Evolutionary conservation across 1,140 invertebrate genomes (phyloP).

Genomic region (Anoplolepis gracilipes): DNA sequence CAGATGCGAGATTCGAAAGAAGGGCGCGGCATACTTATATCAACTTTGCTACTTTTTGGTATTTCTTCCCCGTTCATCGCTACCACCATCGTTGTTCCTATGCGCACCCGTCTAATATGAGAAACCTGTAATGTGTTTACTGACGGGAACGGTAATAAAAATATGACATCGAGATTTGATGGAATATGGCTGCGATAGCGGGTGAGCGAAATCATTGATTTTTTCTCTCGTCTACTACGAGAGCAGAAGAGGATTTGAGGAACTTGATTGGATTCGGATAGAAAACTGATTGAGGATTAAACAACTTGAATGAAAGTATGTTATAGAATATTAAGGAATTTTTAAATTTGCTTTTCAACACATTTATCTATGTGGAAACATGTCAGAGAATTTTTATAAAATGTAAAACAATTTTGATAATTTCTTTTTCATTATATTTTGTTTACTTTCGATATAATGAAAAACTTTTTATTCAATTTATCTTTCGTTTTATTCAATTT

Average conservation of each 20-base stretch:
- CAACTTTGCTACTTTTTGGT: slow-evolving; percentile 50
- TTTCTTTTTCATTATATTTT: too few species aligned
- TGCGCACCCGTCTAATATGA: slow-evolving; percentile 65
- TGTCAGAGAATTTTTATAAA: background rate
- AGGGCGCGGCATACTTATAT: slow-evolving; percentile 27
- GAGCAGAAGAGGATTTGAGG: slow-evolving; percentile 18
- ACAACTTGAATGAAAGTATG: background rate
- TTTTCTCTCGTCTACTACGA: background rate
- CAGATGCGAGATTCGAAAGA: slow-evolving; percentile 56
- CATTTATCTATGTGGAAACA: too few species aligned
- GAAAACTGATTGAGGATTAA: slow-evolving; percentile 20
- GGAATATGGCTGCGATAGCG: slow-evolving; percentile 61
- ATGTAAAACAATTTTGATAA: background rate
- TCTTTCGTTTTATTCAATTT: background rate
- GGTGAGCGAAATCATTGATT: slow-evolving; percentile 57
- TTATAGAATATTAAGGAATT: too few species aligned
- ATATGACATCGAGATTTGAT: slow-evolving; percentile 67
- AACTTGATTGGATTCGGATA: slow-evolving; percentile 26
- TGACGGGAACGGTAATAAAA: slow-evolving; percentile 68
- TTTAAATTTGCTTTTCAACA: too few species aligned
- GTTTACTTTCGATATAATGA: background rate
- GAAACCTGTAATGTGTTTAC: slow-evolving; percentile 76
- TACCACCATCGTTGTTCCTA: background rate
- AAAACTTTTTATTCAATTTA: background rate
- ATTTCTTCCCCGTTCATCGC: background rate